Base-by-base conservation (phyloP, 2,888 invertebrate genomes). In the Ypsolopha scabrella region DNA sequence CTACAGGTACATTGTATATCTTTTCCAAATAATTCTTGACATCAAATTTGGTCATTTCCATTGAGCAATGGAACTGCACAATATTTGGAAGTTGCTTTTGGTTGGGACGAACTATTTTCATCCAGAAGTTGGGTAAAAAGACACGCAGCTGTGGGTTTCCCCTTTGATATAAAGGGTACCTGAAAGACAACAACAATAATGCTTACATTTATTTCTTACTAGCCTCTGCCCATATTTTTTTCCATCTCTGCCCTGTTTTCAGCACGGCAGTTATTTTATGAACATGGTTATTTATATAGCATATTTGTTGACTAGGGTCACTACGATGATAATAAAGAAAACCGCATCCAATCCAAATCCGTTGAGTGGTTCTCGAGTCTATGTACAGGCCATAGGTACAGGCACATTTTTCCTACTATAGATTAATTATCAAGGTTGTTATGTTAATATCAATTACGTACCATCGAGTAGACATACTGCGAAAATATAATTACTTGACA, bases 51-150 rank as follows among this genome's bases (percentile, higher is more conserved):
- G 96, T 97, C 99, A 99, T 99, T 88, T 96, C 92, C 85, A 94
- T 93, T 7, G 98, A 96, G 61, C 96, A 95, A 49, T 94, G 89
- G 77, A 99, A 99, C 51, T 93, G 90, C 0, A 97, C 94, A 41
- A 93, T 78, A 85, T 98, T 96, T 47, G 90, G 87, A 3, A 95
- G 94, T 59, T 92, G 90, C 37, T 88, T 87, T 14, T 87, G 77
- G 13, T 75, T 58, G 1, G 95, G 92, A 51, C 91, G 88, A 0
- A 98, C 90, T 13, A 98, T 67, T 82, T 98, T 98, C 92, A 99
- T 91, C 96, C 97, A 99, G 80, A 99, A 99, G 74, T 98, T 96
- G 0, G 99, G 98, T 37, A 99, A 81, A 75, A 96, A 97, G 8
- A 98, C 89, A 53, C 98, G 87, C 37, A 96, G 80, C 70, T 98